Evolutionary conservation across 2,888 invertebrate genomes (phyloP), one percentile per base, ranked within the genome.

Genomic region (Micoletzkya japonica): DNA sequence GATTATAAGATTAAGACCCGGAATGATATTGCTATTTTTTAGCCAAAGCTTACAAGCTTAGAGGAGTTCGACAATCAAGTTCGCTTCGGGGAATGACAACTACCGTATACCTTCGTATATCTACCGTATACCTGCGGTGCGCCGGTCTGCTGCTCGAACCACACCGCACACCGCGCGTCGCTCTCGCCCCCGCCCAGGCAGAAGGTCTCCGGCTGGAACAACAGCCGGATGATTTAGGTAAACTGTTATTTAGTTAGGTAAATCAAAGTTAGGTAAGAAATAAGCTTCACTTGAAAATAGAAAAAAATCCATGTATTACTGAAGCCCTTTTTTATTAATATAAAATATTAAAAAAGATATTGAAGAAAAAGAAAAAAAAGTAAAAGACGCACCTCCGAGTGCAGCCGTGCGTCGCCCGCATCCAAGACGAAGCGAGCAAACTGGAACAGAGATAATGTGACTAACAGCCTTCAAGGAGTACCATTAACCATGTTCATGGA

Each of bases 351-450:
- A n/a, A n/a, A n/a, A n/a, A n/a, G n/a, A n/a, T n/a, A n/a, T n/a
- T n/a, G n/a, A n/a, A n/a, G n/a, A n/a, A n/a, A n/a, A n/a, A n/a
- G n/a, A n/a, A n/a, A n/a, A n/a, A n/a, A n/a, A n/a, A n/a, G n/a
- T n/a, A 44, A 44, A 44, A 44, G 10, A 14, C 34, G 32, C 34
- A 66, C 64, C 64, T 66, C 54, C n/a, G 64, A 66, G 2, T 20
- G n/a, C 26, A 66, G 54, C 6, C 14, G 36, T n/a, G 72, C 32
- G 4, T 37, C 70, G 28, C 52, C 30, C 50, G 32, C 28, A 52
- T 71, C 74, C 54, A 69, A 52, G 20, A 73, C 17, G 7, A 72
- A 63, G n/a, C 60, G 50, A 26, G 76, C 66, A 34, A 77, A 67
- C 77, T 74, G 67, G 24, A 71, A 57, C 7, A 49, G 32, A 20